phyloP scores from a whole-genome alignment of 2,797 vertebrate species.

The Rhinella marina region DNA sequence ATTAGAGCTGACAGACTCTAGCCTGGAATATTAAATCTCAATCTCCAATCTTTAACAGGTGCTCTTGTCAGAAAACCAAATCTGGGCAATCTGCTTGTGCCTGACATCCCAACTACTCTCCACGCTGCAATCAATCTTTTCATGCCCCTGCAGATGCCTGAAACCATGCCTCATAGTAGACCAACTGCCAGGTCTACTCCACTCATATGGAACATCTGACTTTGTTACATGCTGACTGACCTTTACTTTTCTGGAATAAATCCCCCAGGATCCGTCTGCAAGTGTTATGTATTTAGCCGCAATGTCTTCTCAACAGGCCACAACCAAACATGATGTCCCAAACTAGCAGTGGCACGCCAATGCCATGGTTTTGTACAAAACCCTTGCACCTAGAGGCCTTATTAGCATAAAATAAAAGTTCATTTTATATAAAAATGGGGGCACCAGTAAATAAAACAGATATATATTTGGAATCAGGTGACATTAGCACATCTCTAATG shows the following conservation, averaged over 20 bases:
- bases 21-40: slow-evolving; percentile 36
- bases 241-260: slow-evolving; percentile 1
- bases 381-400: too few species aligned
- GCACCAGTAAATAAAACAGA: too few species aligned
- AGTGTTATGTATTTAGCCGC: neutral
- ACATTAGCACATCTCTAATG: too few species aligned
- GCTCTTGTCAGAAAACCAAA: slow-evolving; percentile 26
- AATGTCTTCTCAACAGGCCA: neutral
- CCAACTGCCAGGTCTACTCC: neutral
- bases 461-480: too few species aligned
- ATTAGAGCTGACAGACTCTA: slow-evolving; percentile 27
- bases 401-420: too few species aligned
- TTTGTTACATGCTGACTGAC: neutral
- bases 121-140: slow-evolving; percentile 13
- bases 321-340: neutral
- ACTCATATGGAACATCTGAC: slow-evolving; percentile 2
- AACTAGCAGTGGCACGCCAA: neutral
- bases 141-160: slow-evolving; percentile 6
- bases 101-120: neutral
- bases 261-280: neutral
- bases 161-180: neutral
- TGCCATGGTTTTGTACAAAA: neutral
- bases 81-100: slow-evolving; percentile 23
- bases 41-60: slow-evolving; percentile 25
- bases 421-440: too few species aligned